Evolutionary conservation across 2,888 invertebrate species (phyloP), one percentile per base, ranked within the genome.

Genomic region (Metalampra italica): DNA sequence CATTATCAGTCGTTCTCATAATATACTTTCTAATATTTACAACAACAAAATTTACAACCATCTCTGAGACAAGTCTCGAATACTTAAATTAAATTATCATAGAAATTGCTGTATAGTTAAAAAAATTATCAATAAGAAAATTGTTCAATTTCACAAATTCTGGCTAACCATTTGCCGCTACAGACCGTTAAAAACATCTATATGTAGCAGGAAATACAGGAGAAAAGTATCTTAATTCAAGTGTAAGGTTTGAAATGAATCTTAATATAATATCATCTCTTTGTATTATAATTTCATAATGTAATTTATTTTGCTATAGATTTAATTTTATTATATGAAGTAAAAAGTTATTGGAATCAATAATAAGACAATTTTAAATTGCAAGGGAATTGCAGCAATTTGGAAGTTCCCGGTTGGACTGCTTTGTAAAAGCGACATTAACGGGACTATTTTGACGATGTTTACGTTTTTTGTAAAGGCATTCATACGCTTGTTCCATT

Each of bases 31-130:
- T 71, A 70, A 63, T 83, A 84, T 82, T 69, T 82, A 83, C 78
- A 80, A 65, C 62, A 79, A 79, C 71, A 74, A 77, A 76, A 67
- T 70, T 68, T 76, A 78, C 71, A 78, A 76, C 67, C 68, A 71
- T 71, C 62, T 67, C 57, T 62, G 68, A 71, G 64, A 74, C 60
- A 66, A 61, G 57, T 66, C 64, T 68, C 60, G 59, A 62, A 63
- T 63, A 69, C 66, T 64, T 66, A 66, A 56, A 69, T 55, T 57
- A 43, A 58, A 53, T 42, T 54, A 52, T 55, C 50, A 57, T 58
- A 60, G 60, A 62, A 59, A 51, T 51, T 54, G 48, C 54, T 59
- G 40, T 49, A 53, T 47, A 47, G 29, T 45, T 41, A 44, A 60
- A 52, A 45, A 56, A 66, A 60, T 51, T 54, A 54, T 62, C 60